Evolutionary conservation across 1,140 invertebrate genomes (phyloP).

Genomic region (Solenopsis fugax): DNA sequence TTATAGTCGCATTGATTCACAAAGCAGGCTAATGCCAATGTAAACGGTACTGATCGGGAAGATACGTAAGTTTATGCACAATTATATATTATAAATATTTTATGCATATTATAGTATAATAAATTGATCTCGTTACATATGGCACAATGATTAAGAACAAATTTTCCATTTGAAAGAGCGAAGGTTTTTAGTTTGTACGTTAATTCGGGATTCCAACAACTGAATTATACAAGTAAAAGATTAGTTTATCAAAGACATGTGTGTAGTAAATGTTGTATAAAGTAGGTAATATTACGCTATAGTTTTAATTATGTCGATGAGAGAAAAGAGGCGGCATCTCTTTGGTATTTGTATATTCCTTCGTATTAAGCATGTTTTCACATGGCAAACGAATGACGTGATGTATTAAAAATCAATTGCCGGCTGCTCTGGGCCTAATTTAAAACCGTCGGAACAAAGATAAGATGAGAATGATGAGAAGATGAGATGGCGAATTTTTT

Average conservation of each 20-base stretch:
- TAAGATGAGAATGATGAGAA: not conserved
- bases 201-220: conserved; percentile 56
- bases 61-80: conserved; percentile 42
- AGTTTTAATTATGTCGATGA: conserved; percentile 73
- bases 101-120: conserved; percentile 42
- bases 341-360: conserved; percentile 75
- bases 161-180: conserved; percentile 32
- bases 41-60: conserved; percentile 5
- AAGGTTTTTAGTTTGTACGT: not conserved
- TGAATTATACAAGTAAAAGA: conserved; percentile 79
- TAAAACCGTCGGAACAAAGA: conserved; percentile 36
- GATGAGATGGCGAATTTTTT: not conserved
- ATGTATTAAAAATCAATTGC: conserved; percentile 66
- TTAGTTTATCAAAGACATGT: conserved; percentile 75
- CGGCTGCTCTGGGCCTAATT: conserved; percentile 77
- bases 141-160: conserved; percentile 33
- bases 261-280: conserved; percentile 82
- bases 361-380: conserved; percentile 67
- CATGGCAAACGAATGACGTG: conserved; percentile 56
- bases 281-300: conserved; percentile 76
- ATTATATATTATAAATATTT: conserved; percentile 55
- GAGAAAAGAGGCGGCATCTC: conserved; percentile 69
- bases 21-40: conserved; percentile 12
- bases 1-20: not conserved
- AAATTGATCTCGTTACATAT: conserved; percentile 40